These are phyloP conservation scores for Heliconius sara DNA, from an alignment of 2,888 invertebrate species.

Conservation along the genomic window DNA sequence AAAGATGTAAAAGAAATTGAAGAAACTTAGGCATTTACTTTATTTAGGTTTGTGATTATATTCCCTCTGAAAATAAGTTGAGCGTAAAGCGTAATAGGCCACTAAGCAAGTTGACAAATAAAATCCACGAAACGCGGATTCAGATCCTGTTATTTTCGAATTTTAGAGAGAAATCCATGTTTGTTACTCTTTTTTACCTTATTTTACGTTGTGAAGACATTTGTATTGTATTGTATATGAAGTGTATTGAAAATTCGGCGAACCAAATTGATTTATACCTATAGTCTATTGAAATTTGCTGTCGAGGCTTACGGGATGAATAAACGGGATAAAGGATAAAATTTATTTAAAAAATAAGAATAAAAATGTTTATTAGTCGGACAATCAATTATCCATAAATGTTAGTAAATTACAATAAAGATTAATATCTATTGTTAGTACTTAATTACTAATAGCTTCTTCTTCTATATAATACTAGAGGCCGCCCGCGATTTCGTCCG, in stretches of 20 bases:
- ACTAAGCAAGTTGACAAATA: neutral
- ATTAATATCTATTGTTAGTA: no score
- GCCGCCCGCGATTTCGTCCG: no score
- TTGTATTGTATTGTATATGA: no score
- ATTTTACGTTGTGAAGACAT: neutral
- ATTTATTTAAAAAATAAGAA: neutral
- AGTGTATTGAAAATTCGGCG: neutral
- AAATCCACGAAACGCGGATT: neutral
- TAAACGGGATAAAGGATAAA: neutral
- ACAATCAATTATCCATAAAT: no score
- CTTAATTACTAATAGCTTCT: no score
- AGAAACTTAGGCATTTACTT: no score
- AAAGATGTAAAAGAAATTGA: no score
- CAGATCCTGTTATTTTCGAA: slow-evolving; percentile 7
- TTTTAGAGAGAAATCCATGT: neutral
- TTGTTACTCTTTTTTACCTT: neutral
- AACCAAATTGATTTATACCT: neutral
- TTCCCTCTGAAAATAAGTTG: neutral
- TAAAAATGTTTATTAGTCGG: no score
- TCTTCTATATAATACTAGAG: no score
- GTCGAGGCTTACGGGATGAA: neutral
- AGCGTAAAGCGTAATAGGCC: neutral
- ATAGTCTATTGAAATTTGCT: neutral
- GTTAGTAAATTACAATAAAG: no score
- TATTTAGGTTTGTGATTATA: neutral